Evolutionary conservation across 2,797 vertebrate genomes (phyloP).

Genomic region (Pipistrellus kuhlii): DNA sequence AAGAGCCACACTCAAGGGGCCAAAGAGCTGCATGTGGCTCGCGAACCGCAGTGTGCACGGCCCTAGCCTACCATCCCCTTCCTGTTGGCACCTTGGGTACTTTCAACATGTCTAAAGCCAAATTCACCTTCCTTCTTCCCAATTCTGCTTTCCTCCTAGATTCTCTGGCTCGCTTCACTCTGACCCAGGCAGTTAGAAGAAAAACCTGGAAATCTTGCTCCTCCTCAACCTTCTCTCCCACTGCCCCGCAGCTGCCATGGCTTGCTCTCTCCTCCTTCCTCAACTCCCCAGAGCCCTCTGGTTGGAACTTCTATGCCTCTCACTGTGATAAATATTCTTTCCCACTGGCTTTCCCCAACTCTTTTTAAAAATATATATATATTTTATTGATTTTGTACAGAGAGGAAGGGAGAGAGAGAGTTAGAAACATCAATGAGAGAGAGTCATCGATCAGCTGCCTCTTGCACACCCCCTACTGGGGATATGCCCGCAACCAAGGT

Average conservation of each 20-base stretch:
- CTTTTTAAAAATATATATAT: not conserved
- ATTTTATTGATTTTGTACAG: too few relatives aligned
- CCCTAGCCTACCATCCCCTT: not conserved
- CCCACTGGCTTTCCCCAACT: not conserved
- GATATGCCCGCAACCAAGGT: too few relatives aligned
- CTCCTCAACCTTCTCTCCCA: not conserved
- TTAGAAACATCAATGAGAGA: too few relatives aligned
- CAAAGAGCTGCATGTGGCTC: too few relatives aligned
- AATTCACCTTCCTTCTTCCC: constrained; percentile 5
- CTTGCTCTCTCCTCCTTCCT: not conserved
- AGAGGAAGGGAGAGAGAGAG: too few relatives aligned
- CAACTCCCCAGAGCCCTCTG: not conserved
- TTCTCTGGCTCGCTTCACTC: not conserved
- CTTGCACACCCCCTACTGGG: too few relatives aligned
- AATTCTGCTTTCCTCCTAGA: not conserved
- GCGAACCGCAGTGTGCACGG: too few relatives aligned
- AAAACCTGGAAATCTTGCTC: not conserved
- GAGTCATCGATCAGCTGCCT: too few relatives aligned
- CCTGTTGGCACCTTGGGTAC: not conserved
- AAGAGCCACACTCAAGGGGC: too few relatives aligned
- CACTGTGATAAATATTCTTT: not conserved
- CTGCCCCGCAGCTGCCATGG: not conserved
- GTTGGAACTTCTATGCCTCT: not conserved
- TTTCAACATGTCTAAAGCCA: not conserved
- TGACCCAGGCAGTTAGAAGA: not conserved